Conservation (phyloP, 2,797 vertebrate species). For the Pipistrellus pipistrellus region DNA sequence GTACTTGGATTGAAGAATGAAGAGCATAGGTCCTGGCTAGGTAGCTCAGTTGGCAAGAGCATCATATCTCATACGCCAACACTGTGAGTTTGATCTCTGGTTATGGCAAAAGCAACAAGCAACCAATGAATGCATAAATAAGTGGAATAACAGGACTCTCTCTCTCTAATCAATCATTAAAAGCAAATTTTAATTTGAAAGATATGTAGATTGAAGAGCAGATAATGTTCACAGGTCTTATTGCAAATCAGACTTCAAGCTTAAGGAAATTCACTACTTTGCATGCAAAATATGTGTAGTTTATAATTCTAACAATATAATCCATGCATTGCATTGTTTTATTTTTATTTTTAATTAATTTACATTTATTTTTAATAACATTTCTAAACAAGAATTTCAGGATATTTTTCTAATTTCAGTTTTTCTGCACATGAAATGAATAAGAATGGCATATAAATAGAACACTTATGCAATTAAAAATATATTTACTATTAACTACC, state of each 20-base stretch:
- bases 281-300: neutral
- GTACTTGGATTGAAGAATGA: neutral
- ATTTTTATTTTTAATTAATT: neutral
- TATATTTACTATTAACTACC: neutral
- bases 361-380: slow-evolving; percentile 51
- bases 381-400: slow-evolving; percentile 11
- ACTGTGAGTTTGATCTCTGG: neutral
- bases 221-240: neutral
- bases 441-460: neutral
- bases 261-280: slow-evolving; percentile 42
- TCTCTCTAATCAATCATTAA: neutral
- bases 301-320: neutral
- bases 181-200: neutral
- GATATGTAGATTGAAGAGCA: neutral
- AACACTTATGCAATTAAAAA: neutral
- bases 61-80: too few relatives aligned
- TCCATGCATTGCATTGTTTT: neutral
- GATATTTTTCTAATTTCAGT: neutral
- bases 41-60: neutral
- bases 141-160: neutral
- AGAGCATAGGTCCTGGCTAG: neutral
- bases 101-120: neutral
- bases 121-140: neutral
- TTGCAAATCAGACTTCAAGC: neutral
- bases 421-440: neutral